Percentiles rank a stretch among this genome's conserved stretches.
phyloP scores from a whole-genome alignment of 2,888 invertebrate species.

The Pyrrhosoma nymphula region DNA sequence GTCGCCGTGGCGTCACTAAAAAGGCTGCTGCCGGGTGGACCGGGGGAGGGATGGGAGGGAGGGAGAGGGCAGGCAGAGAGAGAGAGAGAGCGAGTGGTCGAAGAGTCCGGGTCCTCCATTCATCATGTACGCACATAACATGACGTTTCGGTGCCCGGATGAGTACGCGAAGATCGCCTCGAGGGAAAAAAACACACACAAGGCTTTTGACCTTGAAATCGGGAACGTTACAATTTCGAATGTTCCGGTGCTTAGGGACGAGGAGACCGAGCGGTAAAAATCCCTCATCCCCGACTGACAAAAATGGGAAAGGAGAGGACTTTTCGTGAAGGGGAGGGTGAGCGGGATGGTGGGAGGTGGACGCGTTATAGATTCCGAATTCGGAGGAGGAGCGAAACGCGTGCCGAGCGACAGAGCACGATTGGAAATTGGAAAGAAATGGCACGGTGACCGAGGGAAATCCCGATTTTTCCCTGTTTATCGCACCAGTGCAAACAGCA shows the following conservation, averaged over 20 bases:
- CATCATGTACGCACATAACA: conserved; percentile 23
- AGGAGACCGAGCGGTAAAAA: not conserved
- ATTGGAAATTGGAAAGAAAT: not conserved
- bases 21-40: not conserved
- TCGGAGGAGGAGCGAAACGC: not conserved
- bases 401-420: not conserved
- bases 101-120: not conserved
- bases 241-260: not conserved
- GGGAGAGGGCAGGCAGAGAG: not conserved
- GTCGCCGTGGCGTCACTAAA: not conserved
- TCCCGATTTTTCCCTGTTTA: not conserved
- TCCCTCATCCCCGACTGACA: not conserved
- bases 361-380: not conserved
- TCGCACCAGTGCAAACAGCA: not conserved
- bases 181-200: not conserved
- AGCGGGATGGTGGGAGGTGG: not conserved
- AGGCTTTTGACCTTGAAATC: not conserved
- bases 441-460: not conserved
- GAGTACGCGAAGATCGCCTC: not conserved
- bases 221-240: not conserved
- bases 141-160: not conserved
- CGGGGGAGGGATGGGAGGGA: not conserved
- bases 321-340: not conserved
- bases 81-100: not conserved
- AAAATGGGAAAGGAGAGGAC: not conserved